These are phyloP conservation scores for Dysidea cf. avara DNA, from an alignment of 37 sponge, comb jelly and placozoan species.

Conservation along the genomic window DNA sequence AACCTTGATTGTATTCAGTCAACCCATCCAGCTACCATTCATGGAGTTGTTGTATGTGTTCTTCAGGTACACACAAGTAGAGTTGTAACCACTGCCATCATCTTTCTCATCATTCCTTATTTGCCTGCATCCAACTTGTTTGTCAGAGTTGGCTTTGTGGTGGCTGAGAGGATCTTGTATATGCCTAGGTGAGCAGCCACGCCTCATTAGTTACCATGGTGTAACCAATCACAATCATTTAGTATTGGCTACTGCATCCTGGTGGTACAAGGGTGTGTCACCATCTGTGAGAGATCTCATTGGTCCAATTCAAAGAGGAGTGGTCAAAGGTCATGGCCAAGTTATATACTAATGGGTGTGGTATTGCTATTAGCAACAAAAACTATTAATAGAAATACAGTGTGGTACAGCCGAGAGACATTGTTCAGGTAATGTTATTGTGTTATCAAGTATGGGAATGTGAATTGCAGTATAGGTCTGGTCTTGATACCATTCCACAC, in stretches of 20 bases:
- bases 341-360: too few species aligned
- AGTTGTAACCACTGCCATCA: background rate
- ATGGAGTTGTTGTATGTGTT: background rate
- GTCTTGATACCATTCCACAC: constrained; percentile 62
- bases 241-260: constrained; percentile 80
- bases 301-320: too few species aligned
- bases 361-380: constrained; percentile 29
- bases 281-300: background rate
- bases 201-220: background rate
- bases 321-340: too few species aligned
- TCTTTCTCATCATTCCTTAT: constrained; percentile 60
- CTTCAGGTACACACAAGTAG: background rate
- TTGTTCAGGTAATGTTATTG: constrained; percentile 64
- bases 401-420: constrained; percentile 72
- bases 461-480: constrained; percentile 58
- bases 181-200: constrained; percentile 58
- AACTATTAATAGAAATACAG: constrained; percentile 71
- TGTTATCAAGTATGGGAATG: too few species aligned
- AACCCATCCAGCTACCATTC: background rate
- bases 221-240: too few species aligned
- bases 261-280: constrained; percentile 47
- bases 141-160: constrained; percentile 78
- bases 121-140: constrained; percentile 79
- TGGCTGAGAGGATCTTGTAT: constrained; percentile 86
- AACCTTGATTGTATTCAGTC: background rate